Conservation (phyloP, 2,888 invertebrate species). For the Odontocolon sp. region DNA sequence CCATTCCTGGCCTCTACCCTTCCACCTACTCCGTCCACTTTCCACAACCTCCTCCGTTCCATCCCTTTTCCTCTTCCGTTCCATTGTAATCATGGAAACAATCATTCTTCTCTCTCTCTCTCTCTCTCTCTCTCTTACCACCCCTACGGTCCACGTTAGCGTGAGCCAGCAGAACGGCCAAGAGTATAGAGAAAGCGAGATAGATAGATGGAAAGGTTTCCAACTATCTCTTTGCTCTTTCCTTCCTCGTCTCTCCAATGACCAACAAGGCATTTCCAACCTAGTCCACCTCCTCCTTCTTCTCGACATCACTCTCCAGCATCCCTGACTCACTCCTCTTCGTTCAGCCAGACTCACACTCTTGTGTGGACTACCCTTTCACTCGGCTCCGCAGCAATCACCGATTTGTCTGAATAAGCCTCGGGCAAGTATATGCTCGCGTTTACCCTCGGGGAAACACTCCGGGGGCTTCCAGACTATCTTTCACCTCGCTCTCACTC, state of each 20-base stretch:
- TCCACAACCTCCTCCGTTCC: constrained; percentile 33
- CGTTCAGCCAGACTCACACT: constrained; percentile 39
- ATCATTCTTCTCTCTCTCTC: constrained; percentile 77
- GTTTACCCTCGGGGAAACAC: constrained; percentile 76
- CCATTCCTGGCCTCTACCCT: constrained; percentile 65
- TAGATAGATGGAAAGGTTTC: background rate
- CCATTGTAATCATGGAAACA: constrained; percentile 80
- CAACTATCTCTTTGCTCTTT: constrained; percentile 52
- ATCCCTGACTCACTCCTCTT: constrained; percentile 35
- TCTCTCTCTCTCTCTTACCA: constrained; percentile 55
- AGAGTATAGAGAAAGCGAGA: background rate
- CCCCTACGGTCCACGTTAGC: background rate
- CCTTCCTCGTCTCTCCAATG: constrained; percentile 56
- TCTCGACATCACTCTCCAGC: constrained; percentile 34
- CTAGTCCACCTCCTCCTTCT: background rate
- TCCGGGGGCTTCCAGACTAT: constrained; percentile 24
- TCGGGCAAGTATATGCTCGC: constrained; percentile 78
- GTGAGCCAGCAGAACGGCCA: constrained; percentile 18
- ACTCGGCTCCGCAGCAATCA: constrained; percentile 79
- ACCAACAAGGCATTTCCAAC: constrained; percentile 18
- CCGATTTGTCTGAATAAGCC: constrained; percentile 80
- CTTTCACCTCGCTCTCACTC: constrained; percentile 14
- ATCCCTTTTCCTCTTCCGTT: constrained; percentile 63
- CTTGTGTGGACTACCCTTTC: constrained; percentile 70
- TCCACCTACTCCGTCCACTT: constrained; percentile 63